Conservation (phyloP, 1,140 invertebrate species). For the Polyergus mexicanus region DNA sequence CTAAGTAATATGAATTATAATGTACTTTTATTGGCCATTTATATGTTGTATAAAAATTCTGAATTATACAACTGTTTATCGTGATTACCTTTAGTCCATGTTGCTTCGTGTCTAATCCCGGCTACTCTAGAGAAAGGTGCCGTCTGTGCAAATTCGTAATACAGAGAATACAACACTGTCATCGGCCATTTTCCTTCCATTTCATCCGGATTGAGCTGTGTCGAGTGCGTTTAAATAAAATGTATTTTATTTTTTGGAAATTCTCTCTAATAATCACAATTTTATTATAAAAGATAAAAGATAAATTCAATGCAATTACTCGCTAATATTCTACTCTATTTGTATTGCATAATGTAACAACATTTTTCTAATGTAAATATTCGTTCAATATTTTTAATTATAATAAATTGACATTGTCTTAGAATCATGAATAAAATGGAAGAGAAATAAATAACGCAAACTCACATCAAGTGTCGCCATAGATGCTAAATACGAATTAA, state of each 20-base stretch:
- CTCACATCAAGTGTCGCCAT: slow-evolving; percentile 89
- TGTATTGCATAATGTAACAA: background rate
- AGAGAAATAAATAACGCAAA: background rate
- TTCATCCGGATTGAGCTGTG: slow-evolving; percentile 90
- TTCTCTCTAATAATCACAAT: background rate
- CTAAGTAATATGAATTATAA: slow-evolving; percentile 5
- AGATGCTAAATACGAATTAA: slow-evolving; percentile 91
- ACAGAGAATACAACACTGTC: slow-evolving; percentile 91
- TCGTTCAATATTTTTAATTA: background rate
- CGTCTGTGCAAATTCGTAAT: slow-evolving; percentile 91
- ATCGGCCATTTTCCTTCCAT: slow-evolving; percentile 92
- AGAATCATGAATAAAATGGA: background rate
- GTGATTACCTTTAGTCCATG: slow-evolving; percentile 88
- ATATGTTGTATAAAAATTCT: background rate
- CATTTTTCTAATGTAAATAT: background rate
- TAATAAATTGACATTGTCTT: background rate
- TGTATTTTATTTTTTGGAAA: background rate
- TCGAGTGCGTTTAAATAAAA: slow-evolving; percentile 19
- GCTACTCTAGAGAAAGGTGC: slow-evolving; percentile 91
- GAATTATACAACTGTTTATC: slow-evolving; percentile 5
- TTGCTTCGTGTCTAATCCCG: slow-evolving; percentile 91
- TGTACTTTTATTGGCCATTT: background rate
- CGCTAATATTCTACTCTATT: background rate
- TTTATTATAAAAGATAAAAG: background rate
- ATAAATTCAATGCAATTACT: background rate